Percentiles rank a stretch among this genome's conserved stretches.
These are phyloP conservation scores for Pteruthius melanotis DNA, from an alignment of 2,113 vertebrate species.

Conservation along the genomic window DNA sequence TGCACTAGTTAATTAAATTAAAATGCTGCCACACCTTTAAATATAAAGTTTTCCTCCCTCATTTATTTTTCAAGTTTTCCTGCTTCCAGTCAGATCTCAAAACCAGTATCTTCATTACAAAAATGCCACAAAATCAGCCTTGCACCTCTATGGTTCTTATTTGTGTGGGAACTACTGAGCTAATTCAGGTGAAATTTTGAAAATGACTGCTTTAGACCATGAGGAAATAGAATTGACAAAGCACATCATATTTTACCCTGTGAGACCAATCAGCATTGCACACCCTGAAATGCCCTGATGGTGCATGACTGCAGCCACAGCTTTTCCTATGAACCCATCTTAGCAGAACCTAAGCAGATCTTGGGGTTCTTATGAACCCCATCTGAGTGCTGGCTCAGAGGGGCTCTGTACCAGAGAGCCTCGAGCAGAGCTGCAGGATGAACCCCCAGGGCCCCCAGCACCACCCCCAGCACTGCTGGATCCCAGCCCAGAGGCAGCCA, in stretches of 20 bases:
- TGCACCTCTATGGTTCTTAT: background rate
- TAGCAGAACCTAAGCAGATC: too few relatives aligned
- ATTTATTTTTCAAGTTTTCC: background rate
- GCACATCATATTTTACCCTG: background rate
- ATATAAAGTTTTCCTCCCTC: background rate
- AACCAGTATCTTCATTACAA: background rate
- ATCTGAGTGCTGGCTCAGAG: background rate
- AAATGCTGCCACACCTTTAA: background rate
- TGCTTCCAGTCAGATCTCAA: background rate
- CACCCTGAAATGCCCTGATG: background rate
- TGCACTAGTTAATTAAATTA: background rate
- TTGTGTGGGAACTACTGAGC: background rate
- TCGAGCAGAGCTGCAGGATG: background rate
- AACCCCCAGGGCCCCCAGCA: background rate
- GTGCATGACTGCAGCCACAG: background rate
- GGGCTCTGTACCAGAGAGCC: background rate
- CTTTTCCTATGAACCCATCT: accelerated
- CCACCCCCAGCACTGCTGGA: background rate
- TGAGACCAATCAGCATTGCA: background rate
- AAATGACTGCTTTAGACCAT: background rate
- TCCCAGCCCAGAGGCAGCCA: background rate
- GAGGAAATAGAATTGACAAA: background rate
- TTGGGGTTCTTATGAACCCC: too few relatives aligned
- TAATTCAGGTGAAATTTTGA: background rate
- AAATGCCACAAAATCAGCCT: background rate